Evolutionary conservation across 2,888 invertebrate species (phyloP).

Genomic region (Lasioglossum morio): DNA sequence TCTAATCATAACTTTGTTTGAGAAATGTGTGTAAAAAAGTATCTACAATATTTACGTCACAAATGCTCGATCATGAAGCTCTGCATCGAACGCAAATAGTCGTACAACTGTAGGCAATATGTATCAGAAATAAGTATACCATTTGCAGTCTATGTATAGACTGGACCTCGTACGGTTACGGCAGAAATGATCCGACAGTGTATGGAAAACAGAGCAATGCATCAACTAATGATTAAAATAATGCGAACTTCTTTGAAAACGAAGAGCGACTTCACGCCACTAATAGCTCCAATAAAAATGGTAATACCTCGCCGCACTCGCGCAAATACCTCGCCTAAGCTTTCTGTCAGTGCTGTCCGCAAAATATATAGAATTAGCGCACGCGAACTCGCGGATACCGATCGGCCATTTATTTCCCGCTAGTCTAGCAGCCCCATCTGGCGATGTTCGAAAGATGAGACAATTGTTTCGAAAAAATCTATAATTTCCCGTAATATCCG

Average conservation of each 20-base stretch:
- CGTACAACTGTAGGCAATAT: not conserved
- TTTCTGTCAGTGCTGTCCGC: not conserved
- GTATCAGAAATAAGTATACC: not conserved
- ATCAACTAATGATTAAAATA: not conserved
- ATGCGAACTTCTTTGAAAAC: not conserved
- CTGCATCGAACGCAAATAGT: not conserved
- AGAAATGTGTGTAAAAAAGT: no score
- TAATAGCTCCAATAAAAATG: not conserved
- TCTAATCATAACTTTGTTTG: no score
- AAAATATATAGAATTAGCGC: slow-evolving; percentile 2
- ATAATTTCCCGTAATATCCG: not conserved
- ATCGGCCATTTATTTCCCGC: slow-evolving; percentile 6
- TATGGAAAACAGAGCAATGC: not conserved
- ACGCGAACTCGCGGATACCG: not conserved
- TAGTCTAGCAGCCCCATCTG: not conserved
- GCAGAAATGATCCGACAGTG: not conserved
- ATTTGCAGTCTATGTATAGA: not conserved
- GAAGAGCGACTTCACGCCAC: not conserved
- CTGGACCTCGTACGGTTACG: not conserved
- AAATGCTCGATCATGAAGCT: not conserved
- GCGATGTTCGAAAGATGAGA: not conserved
- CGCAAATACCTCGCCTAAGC: not conserved
- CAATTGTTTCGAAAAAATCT: slow-evolving; percentile 11
- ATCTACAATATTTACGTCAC: no score
- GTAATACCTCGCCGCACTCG: not conserved